Evolutionary conservation across 2,113 vertebrate genomes (phyloP).

Genomic region (Seriola rivoliana): DNA sequence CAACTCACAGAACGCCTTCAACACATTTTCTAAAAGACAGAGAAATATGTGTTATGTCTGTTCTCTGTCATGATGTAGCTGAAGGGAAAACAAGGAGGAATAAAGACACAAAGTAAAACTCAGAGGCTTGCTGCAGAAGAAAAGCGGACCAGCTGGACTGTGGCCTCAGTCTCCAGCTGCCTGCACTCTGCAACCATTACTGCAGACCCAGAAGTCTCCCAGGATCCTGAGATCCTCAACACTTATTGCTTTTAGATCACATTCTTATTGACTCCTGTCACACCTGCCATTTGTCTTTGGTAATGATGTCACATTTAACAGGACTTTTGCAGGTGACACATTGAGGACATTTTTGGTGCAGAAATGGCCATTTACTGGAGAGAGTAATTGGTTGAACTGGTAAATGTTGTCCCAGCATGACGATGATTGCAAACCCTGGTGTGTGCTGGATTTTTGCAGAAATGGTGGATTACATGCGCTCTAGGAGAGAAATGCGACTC

Average conservation of each 20-base stretch:
- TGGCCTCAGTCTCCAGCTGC: conserved; percentile 72
- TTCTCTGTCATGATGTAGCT: conserved; percentile 44
- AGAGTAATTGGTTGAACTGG: conserved; percentile 88
- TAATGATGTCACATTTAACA: conserved; percentile 67
- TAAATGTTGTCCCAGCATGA: conserved; percentile 72
- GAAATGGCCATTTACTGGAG: conserved; percentile 83
- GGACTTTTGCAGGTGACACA: conserved; percentile 87
- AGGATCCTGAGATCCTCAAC: conserved; percentile 81
- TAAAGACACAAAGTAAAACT: conserved; percentile 43
- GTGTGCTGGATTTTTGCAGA: conserved; percentile 55
- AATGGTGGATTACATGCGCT: conserved; percentile 45
- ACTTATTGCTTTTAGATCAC: conserved; percentile 90
- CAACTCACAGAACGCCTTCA: conserved; percentile 5
- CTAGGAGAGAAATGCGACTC: conserved; percentile 47
- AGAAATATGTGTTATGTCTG: conserved; percentile 36
- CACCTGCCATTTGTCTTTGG: conserved; percentile 87
- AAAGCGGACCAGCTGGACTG: conserved; percentile 58
- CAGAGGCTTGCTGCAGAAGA: conserved; percentile 31
- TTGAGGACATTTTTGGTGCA: conserved; percentile 85
- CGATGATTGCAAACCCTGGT: conserved; percentile 63
- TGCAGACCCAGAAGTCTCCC: conserved; percentile 58
- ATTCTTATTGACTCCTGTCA: conserved; percentile 90
- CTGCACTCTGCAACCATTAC: conserved; percentile 70
- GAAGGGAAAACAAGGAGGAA: conserved; percentile 48
- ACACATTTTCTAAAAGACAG: conserved; percentile 16